A percentile compares a stretch with the other conserved stretches of the same genome.
Conservation (phyloP, 2,113 vertebrate species). For the Nymphicus hollandicus region DNA sequence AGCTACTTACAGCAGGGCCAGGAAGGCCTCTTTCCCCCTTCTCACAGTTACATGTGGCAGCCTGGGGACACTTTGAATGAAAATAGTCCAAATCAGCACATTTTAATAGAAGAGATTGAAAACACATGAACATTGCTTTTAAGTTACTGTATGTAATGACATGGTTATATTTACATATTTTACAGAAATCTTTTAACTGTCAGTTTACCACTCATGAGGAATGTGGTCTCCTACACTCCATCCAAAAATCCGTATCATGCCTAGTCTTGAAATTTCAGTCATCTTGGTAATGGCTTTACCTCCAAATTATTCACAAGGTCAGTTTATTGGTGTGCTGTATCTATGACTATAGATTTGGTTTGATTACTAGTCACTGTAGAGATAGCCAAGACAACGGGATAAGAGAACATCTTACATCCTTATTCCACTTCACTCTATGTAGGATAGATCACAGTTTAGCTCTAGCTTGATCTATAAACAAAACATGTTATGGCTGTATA, state of each 20-base stretch:
- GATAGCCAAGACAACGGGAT: not conserved
- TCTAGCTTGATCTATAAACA: not conserved
- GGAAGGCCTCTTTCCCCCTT: constrained; percentile 85
- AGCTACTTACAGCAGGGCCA: constrained; percentile 83
- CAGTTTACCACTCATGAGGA: not conserved
- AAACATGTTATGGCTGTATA: not conserved
- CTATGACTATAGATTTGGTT: not conserved
- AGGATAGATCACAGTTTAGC: not conserved
- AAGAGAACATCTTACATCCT: not conserved
- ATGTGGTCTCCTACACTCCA: not conserved
- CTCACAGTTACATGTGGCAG: constrained; percentile 81
- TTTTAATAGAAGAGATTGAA: not conserved
- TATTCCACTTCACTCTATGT: not conserved
- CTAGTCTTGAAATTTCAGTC: not conserved
- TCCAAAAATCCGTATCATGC: not conserved
- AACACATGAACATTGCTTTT: not conserved
- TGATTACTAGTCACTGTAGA: not conserved
- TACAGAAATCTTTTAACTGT: not conserved
- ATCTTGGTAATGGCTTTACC: not conserved
- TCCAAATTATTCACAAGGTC: not conserved
- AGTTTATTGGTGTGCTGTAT: not conserved
- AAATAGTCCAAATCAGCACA: constrained; percentile 17
- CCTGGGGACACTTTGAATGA: constrained; percentile 80
- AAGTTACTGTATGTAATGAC: not conserved
- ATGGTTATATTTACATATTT: not conserved